Conservation (phyloP, 2,888 invertebrate genomes). For the Diaphora mendica region DNA sequence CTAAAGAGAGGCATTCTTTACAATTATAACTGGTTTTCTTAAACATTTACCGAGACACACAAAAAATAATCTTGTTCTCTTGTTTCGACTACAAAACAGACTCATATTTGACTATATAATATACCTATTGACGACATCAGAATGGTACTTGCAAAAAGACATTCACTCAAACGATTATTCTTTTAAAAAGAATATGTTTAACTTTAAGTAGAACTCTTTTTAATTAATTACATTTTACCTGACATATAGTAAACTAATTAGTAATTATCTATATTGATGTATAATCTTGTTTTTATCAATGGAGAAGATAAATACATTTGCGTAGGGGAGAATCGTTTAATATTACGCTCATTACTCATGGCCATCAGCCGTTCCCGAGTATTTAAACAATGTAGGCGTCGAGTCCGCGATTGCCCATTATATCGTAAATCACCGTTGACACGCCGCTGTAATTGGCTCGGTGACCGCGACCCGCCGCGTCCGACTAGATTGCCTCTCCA, state of each 20-base stretch:
- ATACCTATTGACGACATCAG: background rate
- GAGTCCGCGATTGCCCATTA: constrained; percentile 70
- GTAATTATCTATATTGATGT: background rate
- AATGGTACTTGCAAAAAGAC: background rate
- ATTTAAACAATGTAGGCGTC: constrained; percentile 81
- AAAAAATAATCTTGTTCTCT: no score
- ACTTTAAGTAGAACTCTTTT: background rate
- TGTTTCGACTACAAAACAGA: no score
- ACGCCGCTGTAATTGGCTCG: constrained; percentile 76
- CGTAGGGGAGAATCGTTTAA: constrained; percentile 33
- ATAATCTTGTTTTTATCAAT: background rate
- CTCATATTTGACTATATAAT: no score
- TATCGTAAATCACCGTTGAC: constrained; percentile 83
- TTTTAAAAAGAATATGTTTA: background rate
- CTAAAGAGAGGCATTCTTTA: no score
- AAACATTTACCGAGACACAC: no score
- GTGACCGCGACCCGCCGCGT: constrained; percentile 54
- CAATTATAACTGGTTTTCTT: no score
- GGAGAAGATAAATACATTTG: constrained; percentile 10
- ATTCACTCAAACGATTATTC: background rate
- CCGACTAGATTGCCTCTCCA: constrained; percentile 64
- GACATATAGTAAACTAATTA: background rate
- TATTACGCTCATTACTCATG: constrained; percentile 50
- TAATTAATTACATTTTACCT: background rate
- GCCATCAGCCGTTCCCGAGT: constrained; percentile 53